phyloP scores from a whole-genome alignment of 2,888 invertebrate genomes.

The Rhynchonema sp. region DNA sequence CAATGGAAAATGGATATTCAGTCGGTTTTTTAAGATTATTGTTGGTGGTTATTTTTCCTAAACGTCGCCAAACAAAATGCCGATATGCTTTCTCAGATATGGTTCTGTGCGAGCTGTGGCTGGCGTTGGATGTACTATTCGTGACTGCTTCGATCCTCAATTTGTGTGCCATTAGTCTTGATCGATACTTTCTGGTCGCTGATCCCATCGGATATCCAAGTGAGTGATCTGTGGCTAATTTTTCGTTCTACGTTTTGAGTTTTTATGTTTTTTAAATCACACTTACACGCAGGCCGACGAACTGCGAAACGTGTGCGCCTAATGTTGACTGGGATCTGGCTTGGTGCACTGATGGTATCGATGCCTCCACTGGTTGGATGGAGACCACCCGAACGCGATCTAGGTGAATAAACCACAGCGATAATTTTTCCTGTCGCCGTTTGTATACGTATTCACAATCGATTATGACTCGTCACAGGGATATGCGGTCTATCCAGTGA shows the following conservation, averaged over 20 bases:
- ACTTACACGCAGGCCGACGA: not conserved
- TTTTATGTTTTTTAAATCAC: not conserved
- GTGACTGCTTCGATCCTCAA: conserved; percentile 36
- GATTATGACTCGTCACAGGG: conserved; percentile 6
- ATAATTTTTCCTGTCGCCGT: not conserved
- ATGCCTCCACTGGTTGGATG: conserved; percentile 26
- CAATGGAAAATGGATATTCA: no score
- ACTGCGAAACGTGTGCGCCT: not conserved
- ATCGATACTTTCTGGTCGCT: no score
- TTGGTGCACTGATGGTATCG: conserved; percentile 22
- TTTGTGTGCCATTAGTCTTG: conserved; percentile 25
- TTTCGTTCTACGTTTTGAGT: no score
- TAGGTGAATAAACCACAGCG: not conserved
- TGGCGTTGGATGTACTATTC: conserved; percentile 34
- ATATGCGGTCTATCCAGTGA: conserved; percentile 50
- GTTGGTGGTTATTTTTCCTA: no score
- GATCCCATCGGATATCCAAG: no score
- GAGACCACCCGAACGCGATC: no score
- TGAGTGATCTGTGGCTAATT: no score
- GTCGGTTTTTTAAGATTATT: no score
- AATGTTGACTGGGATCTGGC: conserved; percentile 14
- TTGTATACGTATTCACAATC: conserved; percentile 1
- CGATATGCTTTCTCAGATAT: conserved; percentile 18
- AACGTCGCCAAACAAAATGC: no score
- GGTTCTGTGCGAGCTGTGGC: conserved; percentile 34